Percentiles rank a stretch among this genome's conserved stretches.
Conservation (phyloP, 2,888 invertebrate species). For the Notocelia uddmanniana region DNA sequence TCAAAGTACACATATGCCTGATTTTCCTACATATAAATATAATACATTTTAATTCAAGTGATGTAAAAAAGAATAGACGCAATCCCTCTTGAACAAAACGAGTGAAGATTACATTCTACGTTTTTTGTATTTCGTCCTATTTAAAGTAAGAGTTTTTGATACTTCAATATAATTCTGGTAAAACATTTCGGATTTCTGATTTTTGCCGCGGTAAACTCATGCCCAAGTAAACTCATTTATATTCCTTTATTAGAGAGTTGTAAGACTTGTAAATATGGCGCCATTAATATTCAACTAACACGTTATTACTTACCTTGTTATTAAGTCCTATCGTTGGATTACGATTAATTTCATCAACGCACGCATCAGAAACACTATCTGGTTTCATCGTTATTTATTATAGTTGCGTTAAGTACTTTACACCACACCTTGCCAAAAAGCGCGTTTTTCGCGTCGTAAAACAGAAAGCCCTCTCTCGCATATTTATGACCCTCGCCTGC, state of each 20-base stretch:
- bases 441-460: too few relatives aligned
- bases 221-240: constrained; percentile 12
- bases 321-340: constrained; percentile 39
- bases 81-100: not conserved
- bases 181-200: constrained; percentile 45
- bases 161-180: not conserved
- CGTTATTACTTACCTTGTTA: constrained; percentile 41
- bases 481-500: too few relatives aligned
- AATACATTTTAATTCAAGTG: not conserved
- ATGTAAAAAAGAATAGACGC: not conserved
- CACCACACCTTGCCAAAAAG: too few relatives aligned
- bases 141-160: not conserved
- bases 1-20: not conserved
- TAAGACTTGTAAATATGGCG: constrained; percentile 36
- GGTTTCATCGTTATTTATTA: constrained; percentile 39
- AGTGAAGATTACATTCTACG: not conserved
- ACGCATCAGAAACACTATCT: constrained; percentile 40
- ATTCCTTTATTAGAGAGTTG: constrained; percentile 32
- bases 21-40: not conserved
- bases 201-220: not conserved
- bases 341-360: constrained; percentile 41
- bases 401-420: constrained; percentile 10
- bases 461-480: too few relatives aligned
- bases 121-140: not conserved
- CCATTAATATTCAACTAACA: constrained; percentile 44